Conservation (phyloP, 1,140 invertebrate species). For the Drosophila ercepeae region DNA sequence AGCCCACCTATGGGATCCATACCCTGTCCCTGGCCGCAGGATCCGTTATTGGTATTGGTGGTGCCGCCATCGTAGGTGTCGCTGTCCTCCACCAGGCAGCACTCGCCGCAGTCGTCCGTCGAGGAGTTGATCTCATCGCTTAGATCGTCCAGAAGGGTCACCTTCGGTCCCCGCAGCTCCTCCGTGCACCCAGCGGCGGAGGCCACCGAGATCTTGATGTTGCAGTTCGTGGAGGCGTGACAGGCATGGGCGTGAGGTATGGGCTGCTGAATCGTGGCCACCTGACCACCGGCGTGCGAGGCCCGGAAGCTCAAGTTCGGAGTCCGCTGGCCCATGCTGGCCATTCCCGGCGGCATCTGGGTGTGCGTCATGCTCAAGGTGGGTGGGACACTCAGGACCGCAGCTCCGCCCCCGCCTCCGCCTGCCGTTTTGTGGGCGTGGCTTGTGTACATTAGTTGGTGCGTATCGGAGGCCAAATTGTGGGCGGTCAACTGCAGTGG, state of each 20-base stretch:
- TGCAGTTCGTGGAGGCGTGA: slow-evolving; percentile 47
- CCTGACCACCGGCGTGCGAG: slow-evolving; percentile 36
- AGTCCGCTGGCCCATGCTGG: slow-evolving; percentile 72
- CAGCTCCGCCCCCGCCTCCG: slow-evolving; percentile 24
- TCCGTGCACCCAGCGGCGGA: slow-evolving; percentile 8
- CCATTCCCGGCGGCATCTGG: slow-evolving; percentile 76
- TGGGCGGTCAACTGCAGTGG: slow-evolving; percentile 71
- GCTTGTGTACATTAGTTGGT: slow-evolving; percentile 55
- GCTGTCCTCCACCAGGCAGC: slow-evolving; percentile 70
- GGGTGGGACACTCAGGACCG: slow-evolving; percentile 70
- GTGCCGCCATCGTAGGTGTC: slow-evolving; percentile 62
- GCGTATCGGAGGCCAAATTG: slow-evolving; percentile 67
- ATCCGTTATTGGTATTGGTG: slow-evolving; percentile 55
- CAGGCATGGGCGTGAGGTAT: slow-evolving; percentile 53
- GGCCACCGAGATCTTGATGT: slow-evolving; percentile 71
- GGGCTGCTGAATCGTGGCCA: slow-evolving; percentile 63
- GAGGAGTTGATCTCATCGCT: slow-evolving; percentile 71
- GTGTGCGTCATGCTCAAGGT: slow-evolving; percentile 72
- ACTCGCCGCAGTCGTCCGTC: slow-evolving; percentile 69
- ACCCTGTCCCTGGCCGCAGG: slow-evolving; percentile 24
- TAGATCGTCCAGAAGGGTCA: slow-evolving; percentile 73
- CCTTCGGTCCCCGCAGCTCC: slow-evolving; percentile 65
- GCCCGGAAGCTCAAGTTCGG: slow-evolving; percentile 67
- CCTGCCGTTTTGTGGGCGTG: slow-evolving; percentile 33
- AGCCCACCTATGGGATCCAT: background rate